Conservation (phyloP, 2,797 vertebrate genomes). For the Lithobates pipiens region DNA sequence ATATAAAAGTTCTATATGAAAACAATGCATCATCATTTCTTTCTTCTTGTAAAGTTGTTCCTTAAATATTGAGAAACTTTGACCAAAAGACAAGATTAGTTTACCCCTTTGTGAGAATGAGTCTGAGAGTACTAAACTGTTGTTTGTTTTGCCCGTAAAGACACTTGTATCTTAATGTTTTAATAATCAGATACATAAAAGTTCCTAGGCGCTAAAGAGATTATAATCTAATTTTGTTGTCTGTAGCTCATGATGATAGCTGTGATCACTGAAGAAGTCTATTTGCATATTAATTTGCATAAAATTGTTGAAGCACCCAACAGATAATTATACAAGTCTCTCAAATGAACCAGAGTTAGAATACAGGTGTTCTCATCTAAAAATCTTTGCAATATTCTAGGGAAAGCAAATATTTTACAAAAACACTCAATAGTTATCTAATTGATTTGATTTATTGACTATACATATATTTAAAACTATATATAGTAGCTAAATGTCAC, state of each 20-base stretch:
- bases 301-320: slow-evolving; percentile 35
- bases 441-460: not conserved
- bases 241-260: slow-evolving; percentile 34
- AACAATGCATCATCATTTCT: too few relatives aligned
- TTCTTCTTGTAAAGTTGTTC: too few relatives aligned
- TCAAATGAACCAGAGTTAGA: not conserved
- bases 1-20: too few relatives aligned
- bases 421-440: slow-evolving; percentile 20
- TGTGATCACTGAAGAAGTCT: slow-evolving; percentile 44
- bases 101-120: slow-evolving; percentile 9
- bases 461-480: too few relatives aligned
- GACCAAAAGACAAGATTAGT: not conserved
- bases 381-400: slow-evolving; percentile 13
- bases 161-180: slow-evolving; percentile 43
- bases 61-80: slow-evolving; percentile 33
- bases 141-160: slow-evolving; percentile 34
- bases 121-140: slow-evolving; percentile 17
- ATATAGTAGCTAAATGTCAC: slow-evolving; percentile 26
- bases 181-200: slow-evolving; percentile 41
- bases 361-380: slow-evolving; percentile 36
- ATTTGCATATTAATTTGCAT: slow-evolving; percentile 45
- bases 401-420: not conserved
- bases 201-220: slow-evolving; percentile 38
- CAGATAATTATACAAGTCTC: slow-evolving; percentile 35
- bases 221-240: slow-evolving; percentile 57